These are phyloP conservation scores for Alviniconcha marisindica DNA, from an alignment of 1,140 invertebrate species.

Conservation along the genomic window DNA sequence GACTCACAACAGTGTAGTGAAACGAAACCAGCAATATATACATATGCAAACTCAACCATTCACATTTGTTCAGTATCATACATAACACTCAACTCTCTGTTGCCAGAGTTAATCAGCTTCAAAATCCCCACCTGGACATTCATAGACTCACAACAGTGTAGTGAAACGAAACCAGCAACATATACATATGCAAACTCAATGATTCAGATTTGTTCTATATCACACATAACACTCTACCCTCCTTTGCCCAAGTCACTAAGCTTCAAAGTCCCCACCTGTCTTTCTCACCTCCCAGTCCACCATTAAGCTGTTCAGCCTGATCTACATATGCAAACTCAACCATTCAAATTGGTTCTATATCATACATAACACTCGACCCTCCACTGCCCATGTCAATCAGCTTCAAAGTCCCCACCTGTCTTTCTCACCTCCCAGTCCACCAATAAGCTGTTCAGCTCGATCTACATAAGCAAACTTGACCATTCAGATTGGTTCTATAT, in stretches of 20 bases:
- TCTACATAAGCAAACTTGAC: too few relatives aligned
- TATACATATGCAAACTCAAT: too few relatives aligned
- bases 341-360: too few relatives aligned
- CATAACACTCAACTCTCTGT: neutral
- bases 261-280: constrained; percentile 68
- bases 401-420: constrained; percentile 68
- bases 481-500: too few relatives aligned
- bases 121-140: constrained; percentile 65
- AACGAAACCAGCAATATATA: too few relatives aligned
- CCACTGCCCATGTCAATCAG: neutral
- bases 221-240: neutral
- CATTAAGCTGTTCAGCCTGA: constrained; percentile 76
- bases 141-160: constrained; percentile 77
- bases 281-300: constrained; percentile 76
- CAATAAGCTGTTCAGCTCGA: too few relatives aligned
- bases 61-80: too few relatives aligned
- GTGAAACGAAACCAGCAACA: constrained; percentile 75
- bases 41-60: too few relatives aligned
- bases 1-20: too few relatives aligned
- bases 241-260: neutral
- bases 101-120: neutral
- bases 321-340: too few relatives aligned
- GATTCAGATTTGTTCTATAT: too few relatives aligned
- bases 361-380: neutral
- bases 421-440: constrained; percentile 76